Percentiles rank a stretch among this genome's conserved stretches.
Conservation (phyloP, 2,888 invertebrate genomes). For the Andrena hattorfiana region DNA sequence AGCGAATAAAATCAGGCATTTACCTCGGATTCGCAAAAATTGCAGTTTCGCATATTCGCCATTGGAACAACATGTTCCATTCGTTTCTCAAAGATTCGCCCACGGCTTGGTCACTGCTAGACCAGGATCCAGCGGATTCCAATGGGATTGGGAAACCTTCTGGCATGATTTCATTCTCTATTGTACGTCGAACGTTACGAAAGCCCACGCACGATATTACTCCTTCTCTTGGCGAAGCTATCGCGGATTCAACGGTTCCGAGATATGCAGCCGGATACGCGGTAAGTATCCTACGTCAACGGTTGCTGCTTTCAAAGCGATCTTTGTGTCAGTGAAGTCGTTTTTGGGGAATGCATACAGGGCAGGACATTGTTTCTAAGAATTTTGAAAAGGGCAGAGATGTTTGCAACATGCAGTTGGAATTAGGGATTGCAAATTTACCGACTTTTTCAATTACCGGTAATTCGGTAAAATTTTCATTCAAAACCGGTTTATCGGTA, state of each 20-base stretch:
- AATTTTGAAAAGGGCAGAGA: too few relatives aligned
- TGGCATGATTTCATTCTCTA: constrained; percentile 12
- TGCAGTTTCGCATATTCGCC: too few relatives aligned
- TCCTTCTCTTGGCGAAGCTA: not conserved
- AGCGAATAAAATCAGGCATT: too few relatives aligned
- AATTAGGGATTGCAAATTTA: too few relatives aligned
- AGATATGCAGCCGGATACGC: constrained; percentile 6
- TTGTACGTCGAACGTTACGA: constrained; percentile 17
- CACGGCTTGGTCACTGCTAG: not conserved
- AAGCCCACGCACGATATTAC: constrained; percentile 34
- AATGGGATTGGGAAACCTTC: constrained; percentile 27
- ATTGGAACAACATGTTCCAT: too few relatives aligned
- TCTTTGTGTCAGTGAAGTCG: not conserved
- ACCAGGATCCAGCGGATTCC: not conserved
- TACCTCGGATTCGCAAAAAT: too few relatives aligned
- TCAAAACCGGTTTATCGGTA: too few relatives aligned
- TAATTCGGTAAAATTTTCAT: too few relatives aligned
- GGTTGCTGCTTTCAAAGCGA: not conserved
- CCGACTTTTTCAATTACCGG: too few relatives aligned
- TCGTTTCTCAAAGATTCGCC: too few relatives aligned
- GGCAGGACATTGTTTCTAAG: too few relatives aligned
- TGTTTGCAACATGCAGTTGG: not conserved
- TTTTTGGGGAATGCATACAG: not conserved
- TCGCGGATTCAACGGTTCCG: not conserved
- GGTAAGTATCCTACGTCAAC: not conserved